Evolutionary conservation across 2,888 invertebrate species (phyloP), one percentile per base, ranked within the genome.

Genomic region (Gibbula magus): DNA sequence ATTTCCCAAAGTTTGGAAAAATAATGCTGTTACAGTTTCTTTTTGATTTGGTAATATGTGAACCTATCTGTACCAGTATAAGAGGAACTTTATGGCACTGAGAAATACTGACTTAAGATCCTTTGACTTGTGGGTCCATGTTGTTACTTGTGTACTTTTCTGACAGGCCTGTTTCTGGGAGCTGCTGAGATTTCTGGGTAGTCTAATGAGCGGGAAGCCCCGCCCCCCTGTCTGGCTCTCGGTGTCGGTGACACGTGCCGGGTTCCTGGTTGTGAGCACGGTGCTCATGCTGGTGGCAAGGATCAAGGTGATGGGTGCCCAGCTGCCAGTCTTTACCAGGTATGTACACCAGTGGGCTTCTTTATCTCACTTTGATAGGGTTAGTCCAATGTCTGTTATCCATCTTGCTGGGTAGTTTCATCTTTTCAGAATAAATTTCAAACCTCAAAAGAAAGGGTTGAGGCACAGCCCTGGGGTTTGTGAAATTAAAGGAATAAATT

Each of bases 291-390:
- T 99, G 76, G 94, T 97, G 66, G 96, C 96, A 2, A 85, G 99
- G 83, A 95, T 99, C 80, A 96, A 97, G 92, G 96, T 99, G 80
- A 99, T 99, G 98, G 98, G 98, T 20, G 97, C 98, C 0, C 97
- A 98, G 93, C 94, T 99, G 89, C 99, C 98, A 8, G 97, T 98
- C 83, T 99, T 99, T 93, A 99, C 98, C 79, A 95, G 96, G 95
- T 95, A 92, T 88, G 91, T 10, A 45, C 10, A 10, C 45, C 10
- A 45, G 35, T 35, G 45, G 45, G 45, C 45, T 45, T 8, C 10
- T 10, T 8, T 45, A 10, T 1, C 10, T 45, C 45, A 45, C n/a
- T n/a, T n/a, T n/a, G n/a, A n/a, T n/a, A n/a, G n/a, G n/a, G n/a
- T n/a, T n/a, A n/a, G n/a, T n/a, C n/a, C n/a, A n/a, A n/a, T n/a